A percentile compares a stretch with the other conserved stretches of the same genome.
Conservation (phyloP, 2,113 vertebrate species). For the Potamarius usumacintae region DNA sequence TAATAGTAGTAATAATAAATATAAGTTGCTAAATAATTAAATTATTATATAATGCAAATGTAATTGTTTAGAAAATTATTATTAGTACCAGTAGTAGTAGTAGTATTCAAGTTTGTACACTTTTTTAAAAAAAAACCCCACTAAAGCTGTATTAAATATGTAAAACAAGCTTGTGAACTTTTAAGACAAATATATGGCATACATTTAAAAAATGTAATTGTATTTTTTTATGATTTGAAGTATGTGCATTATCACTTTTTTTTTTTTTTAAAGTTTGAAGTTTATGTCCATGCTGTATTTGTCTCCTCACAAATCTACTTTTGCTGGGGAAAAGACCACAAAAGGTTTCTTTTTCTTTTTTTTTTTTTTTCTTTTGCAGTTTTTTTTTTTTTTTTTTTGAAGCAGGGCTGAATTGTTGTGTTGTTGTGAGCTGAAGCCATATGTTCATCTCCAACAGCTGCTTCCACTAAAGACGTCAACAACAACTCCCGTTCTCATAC, state of each 20-base stretch:
- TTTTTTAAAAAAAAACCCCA: background rate
- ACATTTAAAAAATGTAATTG: background rate
- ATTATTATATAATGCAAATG: too few relatives aligned
- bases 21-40: too few relatives aligned
- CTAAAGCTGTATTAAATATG: background rate
- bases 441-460: conserved; percentile 25
- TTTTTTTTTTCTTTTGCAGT: background rate
- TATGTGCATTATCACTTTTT: background rate
- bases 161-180: background rate
- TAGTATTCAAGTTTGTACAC: too few relatives aligned
- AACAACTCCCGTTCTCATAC: background rate
- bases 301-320: background rate
- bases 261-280: background rate
- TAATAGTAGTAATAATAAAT: background rate
- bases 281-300: background rate
- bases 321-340: background rate
- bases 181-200: background rate
- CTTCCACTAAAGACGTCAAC: conserved; percentile 14
- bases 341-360: background rate
- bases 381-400: background rate
- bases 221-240: background rate
- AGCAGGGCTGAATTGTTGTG: background rate
- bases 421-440: conserved; percentile 4
- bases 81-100: too few relatives aligned
- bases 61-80: background rate